Conservation (phyloP, 2,797 vertebrate genomes). For the Apodemus agrarius region DNA sequence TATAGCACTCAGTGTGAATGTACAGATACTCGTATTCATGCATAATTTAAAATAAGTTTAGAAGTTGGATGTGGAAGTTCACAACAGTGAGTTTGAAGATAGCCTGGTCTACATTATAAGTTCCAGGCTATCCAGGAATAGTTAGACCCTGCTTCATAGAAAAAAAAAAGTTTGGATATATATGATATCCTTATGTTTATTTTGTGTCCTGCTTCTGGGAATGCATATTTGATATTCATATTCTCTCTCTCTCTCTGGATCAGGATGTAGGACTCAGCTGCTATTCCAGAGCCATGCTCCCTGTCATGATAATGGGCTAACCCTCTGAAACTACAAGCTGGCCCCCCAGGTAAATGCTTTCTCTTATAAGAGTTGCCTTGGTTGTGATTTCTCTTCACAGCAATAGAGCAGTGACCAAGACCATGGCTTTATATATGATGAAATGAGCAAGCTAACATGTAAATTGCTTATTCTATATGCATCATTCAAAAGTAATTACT, state of each 20-base stretch:
- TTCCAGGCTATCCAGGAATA: background rate
- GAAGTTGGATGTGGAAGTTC: background rate
- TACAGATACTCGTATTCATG: background rate
- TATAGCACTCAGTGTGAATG: background rate
- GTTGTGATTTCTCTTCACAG: background rate
- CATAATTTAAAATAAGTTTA: background rate
- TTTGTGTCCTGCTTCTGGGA: background rate
- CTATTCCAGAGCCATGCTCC: background rate
- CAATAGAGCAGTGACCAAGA: background rate
- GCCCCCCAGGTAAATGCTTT: background rate
- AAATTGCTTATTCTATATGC: background rate
- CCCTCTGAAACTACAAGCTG: background rate
- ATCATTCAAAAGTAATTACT: background rate
- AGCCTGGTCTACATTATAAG: background rate
- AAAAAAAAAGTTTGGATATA: background rate
- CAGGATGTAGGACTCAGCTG: background rate
- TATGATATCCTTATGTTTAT: background rate
- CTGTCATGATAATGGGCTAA: background rate
- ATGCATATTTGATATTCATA: background rate
- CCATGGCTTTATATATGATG: background rate
- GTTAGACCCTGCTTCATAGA: background rate
- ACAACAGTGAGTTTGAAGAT: background rate
- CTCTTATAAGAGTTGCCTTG: background rate
- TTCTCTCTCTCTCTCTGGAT: no score
- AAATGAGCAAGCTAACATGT: background rate